Evolutionary conservation across 2,797 vertebrate species (phyloP).

Genomic region (Tauraco hartlaubi): DNA sequence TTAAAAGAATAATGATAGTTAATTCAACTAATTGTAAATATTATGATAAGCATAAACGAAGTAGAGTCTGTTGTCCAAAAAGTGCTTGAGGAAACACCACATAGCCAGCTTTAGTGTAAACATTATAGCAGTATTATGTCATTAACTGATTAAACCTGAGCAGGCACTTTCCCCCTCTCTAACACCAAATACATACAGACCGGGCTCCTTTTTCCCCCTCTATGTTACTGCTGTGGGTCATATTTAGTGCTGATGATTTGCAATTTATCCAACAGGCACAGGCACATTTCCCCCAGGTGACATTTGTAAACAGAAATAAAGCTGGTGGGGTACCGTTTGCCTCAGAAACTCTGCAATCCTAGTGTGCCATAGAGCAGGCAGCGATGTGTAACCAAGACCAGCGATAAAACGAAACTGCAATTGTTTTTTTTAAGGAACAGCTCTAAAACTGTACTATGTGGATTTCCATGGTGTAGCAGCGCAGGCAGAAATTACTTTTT

Average conservation of each 20-base stretch:
- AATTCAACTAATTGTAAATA: neutral
- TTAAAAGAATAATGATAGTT: neutral
- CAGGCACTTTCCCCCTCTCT: neutral
- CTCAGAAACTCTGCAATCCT: conserved; percentile 64
- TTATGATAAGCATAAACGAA: neutral
- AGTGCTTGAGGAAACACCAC: neutral
- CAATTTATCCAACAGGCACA: conserved; percentile 71
- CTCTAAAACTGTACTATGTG: conserved; percentile 53
- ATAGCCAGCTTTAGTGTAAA: neutral
- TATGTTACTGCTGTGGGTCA: conserved; percentile 35
- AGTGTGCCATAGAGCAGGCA: conserved; percentile 30
- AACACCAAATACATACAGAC: neutral
- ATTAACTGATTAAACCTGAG: neutral
- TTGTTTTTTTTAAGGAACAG: conserved; percentile 35
- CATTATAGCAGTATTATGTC: neutral
- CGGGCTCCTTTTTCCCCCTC: neutral
- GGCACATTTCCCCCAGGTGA: conserved; percentile 69
- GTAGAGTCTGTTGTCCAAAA: neutral
- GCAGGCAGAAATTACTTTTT: conserved; percentile 38
- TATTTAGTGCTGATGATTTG: conserved; percentile 59
- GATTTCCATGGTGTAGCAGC: conserved; percentile 38
- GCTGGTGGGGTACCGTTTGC: conserved; percentile 54
- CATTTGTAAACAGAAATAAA: conserved; percentile 76
- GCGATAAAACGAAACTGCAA: conserved; percentile 70
- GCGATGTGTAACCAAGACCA: conserved; percentile 55